These are phyloP conservation scores for Euphonia xanthogaster DNA, from an alignment of 2,797 vertebrate species.

Conservation along the genomic window DNA sequence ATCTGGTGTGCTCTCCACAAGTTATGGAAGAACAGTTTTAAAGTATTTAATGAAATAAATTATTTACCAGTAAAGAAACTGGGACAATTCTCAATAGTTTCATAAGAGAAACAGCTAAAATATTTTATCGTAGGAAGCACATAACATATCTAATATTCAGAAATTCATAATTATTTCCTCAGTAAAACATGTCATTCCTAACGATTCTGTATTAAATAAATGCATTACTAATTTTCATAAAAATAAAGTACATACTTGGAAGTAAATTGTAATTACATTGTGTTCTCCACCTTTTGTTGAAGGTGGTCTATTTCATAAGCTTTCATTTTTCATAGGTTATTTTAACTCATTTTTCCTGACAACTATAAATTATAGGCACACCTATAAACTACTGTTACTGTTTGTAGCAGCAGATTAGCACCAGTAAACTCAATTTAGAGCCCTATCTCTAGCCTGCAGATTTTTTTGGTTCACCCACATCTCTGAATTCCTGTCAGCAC, in stretches of 20 bases:
- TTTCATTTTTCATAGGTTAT: background rate
- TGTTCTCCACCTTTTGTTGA: background rate
- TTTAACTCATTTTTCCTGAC: background rate
- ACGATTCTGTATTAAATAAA: background rate
- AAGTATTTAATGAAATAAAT: background rate
- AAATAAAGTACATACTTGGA: background rate
- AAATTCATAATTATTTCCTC: background rate
- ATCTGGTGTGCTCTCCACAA: background rate
- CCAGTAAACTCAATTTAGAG: background rate
- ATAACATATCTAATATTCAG: background rate
- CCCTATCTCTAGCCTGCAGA: background rate
- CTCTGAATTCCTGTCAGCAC: background rate
- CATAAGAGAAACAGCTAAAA: background rate
- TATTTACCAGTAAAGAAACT: background rate
- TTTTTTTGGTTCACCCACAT: background rate
- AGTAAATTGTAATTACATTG: background rate
- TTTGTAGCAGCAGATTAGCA: background rate
- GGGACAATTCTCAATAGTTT: background rate
- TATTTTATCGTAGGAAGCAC: background rate
- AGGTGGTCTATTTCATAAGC: background rate
- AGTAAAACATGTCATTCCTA: background rate
- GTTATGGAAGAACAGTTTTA: background rate
- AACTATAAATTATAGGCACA: background rate
- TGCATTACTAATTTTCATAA: background rate
- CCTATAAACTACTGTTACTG: background rate